Base-by-base conservation (phyloP, 2,113 vertebrate genomes). In the Columba janthina region DNA sequence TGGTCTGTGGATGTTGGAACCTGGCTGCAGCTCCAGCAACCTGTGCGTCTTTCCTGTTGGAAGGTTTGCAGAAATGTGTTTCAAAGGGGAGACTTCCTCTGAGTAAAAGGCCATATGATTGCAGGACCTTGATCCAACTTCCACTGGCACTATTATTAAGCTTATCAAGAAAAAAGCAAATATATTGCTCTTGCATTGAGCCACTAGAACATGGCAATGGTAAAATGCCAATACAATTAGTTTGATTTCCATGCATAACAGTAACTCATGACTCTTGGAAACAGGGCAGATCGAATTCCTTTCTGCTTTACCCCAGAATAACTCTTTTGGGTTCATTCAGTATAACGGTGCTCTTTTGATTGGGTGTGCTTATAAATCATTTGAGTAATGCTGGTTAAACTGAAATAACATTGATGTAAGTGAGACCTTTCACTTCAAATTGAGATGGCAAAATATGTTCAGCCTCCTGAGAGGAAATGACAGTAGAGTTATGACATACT, bases 361-460 rank as follows among this genome's bases (percentile, higher is more conserved):
- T 90, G 64, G 64, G 18, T 57, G 20, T 80, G 50, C 58, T 86
- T 95, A 91, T 95, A 96, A 94, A 96, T 94, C 79, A 78, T 75
- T 93, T 60, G 80, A 86, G 50, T 78, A 75, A 92, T 50, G 40
- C 40, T 87, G 80, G 83, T 76, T 94, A 93, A 96, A 95, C 79
- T 89, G 70, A 95, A 97, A 95, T 84, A 95, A 96, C 85, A 87
- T 72, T 77, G 92, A 87, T 93, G 88, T 90, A 95, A 92, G 86
- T 0, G 20, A 95, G 90, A 94, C 72, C 83, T 95, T 96, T 96
- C 95, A 90, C 76, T 95, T 95, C 79, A 90, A 86, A 96, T 93
- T 86, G 93, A 92, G 88, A 92, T 93, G 88, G 84, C 90, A 95
- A 97, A 96, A 89, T 94, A 87, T 38, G 76, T 97, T 92, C 75